These are phyloP conservation scores for Echinarachnius parma DNA, from an alignment of 53 echinoderm and acorn worm species.

Conservation along the genomic window DNA sequence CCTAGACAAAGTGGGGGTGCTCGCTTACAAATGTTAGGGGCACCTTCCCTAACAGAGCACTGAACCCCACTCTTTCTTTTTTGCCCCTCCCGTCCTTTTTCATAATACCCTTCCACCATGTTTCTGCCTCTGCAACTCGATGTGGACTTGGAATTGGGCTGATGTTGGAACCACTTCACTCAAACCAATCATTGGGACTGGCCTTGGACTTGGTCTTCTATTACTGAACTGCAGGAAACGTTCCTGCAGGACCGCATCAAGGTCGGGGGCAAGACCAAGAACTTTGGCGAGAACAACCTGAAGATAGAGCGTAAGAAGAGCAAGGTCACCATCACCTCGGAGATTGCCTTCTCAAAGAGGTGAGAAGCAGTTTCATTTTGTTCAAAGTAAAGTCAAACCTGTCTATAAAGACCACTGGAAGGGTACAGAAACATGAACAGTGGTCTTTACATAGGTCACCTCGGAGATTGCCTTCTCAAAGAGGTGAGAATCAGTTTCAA, in stretches of 20 bases:
- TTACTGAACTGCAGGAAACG: conserved; percentile 57
- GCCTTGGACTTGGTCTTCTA: conserved; percentile 2
- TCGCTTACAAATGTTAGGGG: conserved; percentile 67
- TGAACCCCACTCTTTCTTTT: conserved; percentile 36
- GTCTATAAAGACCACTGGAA: too few relatives aligned
- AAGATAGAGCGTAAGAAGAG: conserved; percentile 99
- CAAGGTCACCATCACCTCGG: conserved; percentile 79
- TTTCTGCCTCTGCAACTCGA: not conserved
- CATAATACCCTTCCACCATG: not conserved
- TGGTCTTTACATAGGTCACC: too few relatives aligned
- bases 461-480: conserved; percentile 90
- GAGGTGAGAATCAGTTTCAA: conserved; percentile 58
- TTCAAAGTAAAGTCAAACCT: too few relatives aligned
- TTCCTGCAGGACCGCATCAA: conserved; percentile 96
- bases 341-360: conserved; percentile 96
- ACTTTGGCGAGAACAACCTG: conserved; percentile 78
- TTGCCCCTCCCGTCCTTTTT: conserved; percentile 13
- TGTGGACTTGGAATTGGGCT: not conserved
- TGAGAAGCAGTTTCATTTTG: conserved; percentile 38
- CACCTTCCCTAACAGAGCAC: conserved; percentile 84
- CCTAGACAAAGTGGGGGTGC: conserved; percentile 79
- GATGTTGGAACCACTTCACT: not conserved
- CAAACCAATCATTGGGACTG: not conserved
- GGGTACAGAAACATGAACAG: too few relatives aligned
- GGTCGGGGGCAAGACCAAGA: conserved; percentile 96